Evolutionary conservation across 2,113 vertebrate genomes (phyloP).

Genomic region (Setophaga kirtlandii): DNA sequence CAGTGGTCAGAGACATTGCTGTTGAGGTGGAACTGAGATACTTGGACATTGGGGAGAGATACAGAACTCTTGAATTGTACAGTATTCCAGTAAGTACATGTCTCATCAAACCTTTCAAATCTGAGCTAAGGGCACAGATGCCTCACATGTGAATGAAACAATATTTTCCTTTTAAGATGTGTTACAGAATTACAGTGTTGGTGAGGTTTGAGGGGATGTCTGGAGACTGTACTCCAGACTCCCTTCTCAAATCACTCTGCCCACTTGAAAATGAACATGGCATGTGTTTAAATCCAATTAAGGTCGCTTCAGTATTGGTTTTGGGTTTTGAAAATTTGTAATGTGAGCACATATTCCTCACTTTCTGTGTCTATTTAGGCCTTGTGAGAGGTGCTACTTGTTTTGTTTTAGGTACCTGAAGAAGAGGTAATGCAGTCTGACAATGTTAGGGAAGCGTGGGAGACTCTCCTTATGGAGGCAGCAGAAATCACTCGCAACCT

Average conservation of each 20-base stretch:
- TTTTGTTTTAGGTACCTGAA: slow-evolving; percentile 72
- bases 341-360: not conserved
- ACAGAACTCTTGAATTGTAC: slow-evolving; percentile 88
- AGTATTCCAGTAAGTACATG: slow-evolving; percentile 76
- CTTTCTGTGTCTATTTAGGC: not conserved
- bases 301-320: not conserved
- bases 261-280: not conserved
- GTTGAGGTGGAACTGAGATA: slow-evolving; percentile 84
- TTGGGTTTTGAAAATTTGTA: not conserved
- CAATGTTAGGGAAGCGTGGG: slow-evolving; percentile 79
- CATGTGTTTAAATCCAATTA: not conserved
- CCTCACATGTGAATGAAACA: not conserved
- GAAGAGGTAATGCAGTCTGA: slow-evolving; percentile 77
- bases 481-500: slow-evolving; percentile 78
- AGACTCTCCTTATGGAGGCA: slow-evolving; percentile 78
- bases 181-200: not conserved
- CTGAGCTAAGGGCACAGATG: not conserved
- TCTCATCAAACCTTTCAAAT: not conserved
- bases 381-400: not conserved
- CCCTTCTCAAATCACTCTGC: not conserved
- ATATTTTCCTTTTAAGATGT: not conserved
- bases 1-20: slow-evolving; percentile 81
- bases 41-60: slow-evolving; percentile 85
- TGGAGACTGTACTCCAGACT: not conserved
- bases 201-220: not conserved